A percentile compares a stretch with the other conserved stretches of the same genome.
These are phyloP conservation scores for Okapia johnstoni DNA, from an alignment of 2,113 vertebrate genomes.

Conservation along the genomic window DNA sequence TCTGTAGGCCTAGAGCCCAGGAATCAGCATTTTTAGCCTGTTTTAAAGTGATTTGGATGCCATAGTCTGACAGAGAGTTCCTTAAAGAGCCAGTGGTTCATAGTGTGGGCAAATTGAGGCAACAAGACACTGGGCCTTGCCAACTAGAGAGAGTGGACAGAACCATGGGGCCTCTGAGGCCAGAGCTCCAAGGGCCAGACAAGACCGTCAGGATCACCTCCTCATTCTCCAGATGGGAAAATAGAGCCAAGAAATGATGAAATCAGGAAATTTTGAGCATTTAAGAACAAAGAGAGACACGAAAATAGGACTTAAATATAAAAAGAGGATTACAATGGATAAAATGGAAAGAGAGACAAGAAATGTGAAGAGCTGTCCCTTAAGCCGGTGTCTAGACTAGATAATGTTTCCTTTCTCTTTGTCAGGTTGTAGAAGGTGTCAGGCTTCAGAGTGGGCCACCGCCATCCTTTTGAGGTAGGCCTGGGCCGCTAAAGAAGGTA, in stretches of 20 bases:
- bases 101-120: not conserved
- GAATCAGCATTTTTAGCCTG: not conserved
- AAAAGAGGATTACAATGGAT: constrained; percentile 36
- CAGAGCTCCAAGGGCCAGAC: not conserved
- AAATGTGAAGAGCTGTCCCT: constrained; percentile 24
- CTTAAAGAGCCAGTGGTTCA: not conserved
- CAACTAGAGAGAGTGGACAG: not conserved
- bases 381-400: constrained; percentile 56
- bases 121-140: not conserved
- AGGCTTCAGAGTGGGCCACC: not conserved
- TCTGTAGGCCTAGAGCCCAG: not conserved
- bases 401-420: not conserved
- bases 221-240: not conserved
- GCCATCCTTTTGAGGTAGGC: not conserved
- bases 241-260: not conserved
- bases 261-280: not conserved
- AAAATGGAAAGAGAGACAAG: constrained; percentile 41
- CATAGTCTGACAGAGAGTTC: not conserved
- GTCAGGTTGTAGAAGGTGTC: not conserved
- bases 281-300: not conserved
- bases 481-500: not conserved
- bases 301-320: constrained; percentile 17
- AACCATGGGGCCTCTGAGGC: not conserved
- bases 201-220: not conserved
- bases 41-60: not conserved